Percentiles rank a stretch among this genome's conserved stretches.
Conservation (phyloP, 2,797 vertebrate genomes). For the Acanthornis magna region DNA sequence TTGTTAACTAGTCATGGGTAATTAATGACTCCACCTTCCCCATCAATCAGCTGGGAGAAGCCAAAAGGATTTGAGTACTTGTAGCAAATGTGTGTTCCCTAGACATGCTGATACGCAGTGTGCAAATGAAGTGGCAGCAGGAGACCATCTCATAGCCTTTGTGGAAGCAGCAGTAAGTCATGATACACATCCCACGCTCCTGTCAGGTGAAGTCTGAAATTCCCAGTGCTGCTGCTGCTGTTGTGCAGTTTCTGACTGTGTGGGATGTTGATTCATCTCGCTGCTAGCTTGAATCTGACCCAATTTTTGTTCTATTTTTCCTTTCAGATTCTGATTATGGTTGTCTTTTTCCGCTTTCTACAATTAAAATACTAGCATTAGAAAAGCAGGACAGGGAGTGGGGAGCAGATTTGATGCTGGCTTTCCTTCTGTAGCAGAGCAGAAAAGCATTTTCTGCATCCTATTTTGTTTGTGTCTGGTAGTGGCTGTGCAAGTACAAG, state of each 20-base stretch:
- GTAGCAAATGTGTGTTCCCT: constrained; percentile 27
- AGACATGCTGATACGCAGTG: background rate
- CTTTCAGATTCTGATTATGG: constrained; percentile 13
- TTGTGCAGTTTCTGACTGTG: constrained; percentile 19
- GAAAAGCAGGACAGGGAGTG: background rate
- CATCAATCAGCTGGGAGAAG: constrained; percentile 53
- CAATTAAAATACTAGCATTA: constrained; percentile 26
- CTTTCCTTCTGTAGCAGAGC: background rate
- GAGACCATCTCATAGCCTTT: constrained; percentile 8
- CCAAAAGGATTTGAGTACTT: constrained; percentile 52
- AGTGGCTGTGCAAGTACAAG: background rate
- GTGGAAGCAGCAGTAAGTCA: constrained; percentile 36
- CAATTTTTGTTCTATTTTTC: constrained; percentile 55
- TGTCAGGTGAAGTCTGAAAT: constrained; percentile 53
- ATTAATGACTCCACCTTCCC: constrained; percentile 58
- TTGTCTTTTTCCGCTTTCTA: background rate
- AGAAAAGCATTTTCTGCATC: background rate
- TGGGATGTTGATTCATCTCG: constrained; percentile 45
- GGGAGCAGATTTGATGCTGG: background rate
- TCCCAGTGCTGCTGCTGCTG: constrained; percentile 41
- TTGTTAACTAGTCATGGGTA: constrained; percentile 49
- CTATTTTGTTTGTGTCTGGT: background rate
- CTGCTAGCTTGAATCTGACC: constrained; percentile 46
- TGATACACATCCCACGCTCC: constrained; percentile 48
- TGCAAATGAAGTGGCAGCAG: constrained; percentile 46